Evolutionary conservation across 2,113 vertebrate species (phyloP).

Genomic region (Anoplopoma fimbria): DNA sequence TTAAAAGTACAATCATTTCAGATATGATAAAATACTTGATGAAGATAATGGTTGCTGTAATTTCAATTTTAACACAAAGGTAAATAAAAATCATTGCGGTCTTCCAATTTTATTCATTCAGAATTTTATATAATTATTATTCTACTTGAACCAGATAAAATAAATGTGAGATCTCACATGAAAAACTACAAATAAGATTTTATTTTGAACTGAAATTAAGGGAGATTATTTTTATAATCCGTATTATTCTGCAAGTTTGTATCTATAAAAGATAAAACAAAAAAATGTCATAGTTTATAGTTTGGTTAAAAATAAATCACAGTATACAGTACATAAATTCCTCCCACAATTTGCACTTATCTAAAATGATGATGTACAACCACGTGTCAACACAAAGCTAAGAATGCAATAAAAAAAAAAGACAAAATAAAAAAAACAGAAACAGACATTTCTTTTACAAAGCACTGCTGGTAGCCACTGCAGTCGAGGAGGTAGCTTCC

Average conservation of each 20-base stretch:
- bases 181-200: conserved; percentile 62
- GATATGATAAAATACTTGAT: background rate
- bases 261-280: conserved; percentile 64
- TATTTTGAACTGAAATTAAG: conserved; percentile 50
- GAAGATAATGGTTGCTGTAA: background rate
- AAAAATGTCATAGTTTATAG: conserved; percentile 83
- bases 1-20: background rate
- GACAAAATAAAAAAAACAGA: conserved; percentile 69
- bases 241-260: conserved; percentile 51
- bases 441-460: conserved; percentile 84
- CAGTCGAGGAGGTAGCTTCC: conserved; percentile 97
- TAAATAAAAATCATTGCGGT: conserved; percentile 28
- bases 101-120: conserved; percentile 71
- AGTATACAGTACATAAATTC: conserved; percentile 91
- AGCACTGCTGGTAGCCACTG: conserved; percentile 92
- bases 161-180: conserved; percentile 40
- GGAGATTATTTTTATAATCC: conserved; percentile 59
- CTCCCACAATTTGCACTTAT: conserved; percentile 90
- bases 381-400: conserved; percentile 87
- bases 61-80: conserved; percentile 12
- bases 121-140: conserved; percentile 62
- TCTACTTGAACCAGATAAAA: conserved; percentile 62
- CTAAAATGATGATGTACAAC: conserved; percentile 91
- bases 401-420: conserved; percentile 74
- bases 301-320: conserved; percentile 92